A percentile compares a stretch with the other conserved stretches of the same genome.
Evolutionary conservation across 2,797 vertebrate species (phyloP).

Genomic region (Semaprochilodus insignis): DNA sequence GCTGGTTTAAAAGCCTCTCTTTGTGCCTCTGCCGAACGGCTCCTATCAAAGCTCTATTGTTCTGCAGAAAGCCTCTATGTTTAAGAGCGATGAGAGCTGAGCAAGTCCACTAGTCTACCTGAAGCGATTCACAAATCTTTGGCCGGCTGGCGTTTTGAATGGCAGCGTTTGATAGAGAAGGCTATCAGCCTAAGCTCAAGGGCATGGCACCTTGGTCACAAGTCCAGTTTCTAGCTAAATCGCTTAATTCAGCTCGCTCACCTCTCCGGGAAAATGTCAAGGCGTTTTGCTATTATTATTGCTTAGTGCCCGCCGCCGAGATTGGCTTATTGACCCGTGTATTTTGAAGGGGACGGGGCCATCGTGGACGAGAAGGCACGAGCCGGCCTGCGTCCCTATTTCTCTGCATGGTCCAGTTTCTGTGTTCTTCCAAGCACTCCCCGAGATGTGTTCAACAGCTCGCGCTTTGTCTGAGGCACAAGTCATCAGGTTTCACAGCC

Average conservation of each 20-base stretch:
- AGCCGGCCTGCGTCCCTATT: background rate
- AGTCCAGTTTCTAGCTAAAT: slow-evolving; percentile 72
- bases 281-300: slow-evolving; percentile 71
- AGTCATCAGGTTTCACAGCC: slow-evolving; percentile 1
- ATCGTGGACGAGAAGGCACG: slow-evolving; percentile 62
- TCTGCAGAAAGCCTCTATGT: slow-evolving; percentile 47
- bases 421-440: background rate
- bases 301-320: slow-evolving; percentile 51
- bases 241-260: slow-evolving; percentile 72
- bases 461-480: background rate
- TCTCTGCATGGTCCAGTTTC: background rate
- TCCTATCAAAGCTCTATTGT: slow-evolving; percentile 56
- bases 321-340: slow-evolving; percentile 47
- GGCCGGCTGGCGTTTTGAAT: slow-evolving; percentile 10
- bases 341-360: slow-evolving; percentile 68
- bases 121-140: slow-evolving; percentile 43
- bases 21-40: slow-evolving; percentile 43
- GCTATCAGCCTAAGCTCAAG: slow-evolving; percentile 57
- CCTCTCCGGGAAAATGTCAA: slow-evolving; percentile 65
- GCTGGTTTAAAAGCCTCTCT: slow-evolving; percentile 45
- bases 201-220: slow-evolving; percentile 61
- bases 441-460: background rate
- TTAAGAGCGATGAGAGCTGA: slow-evolving; percentile 46
- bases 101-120: slow-evolving; percentile 48
- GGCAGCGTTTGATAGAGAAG: slow-evolving; percentile 23